Conservation (phyloP, 1,140 invertebrate species). For the Lordiphosa collinella region DNA sequence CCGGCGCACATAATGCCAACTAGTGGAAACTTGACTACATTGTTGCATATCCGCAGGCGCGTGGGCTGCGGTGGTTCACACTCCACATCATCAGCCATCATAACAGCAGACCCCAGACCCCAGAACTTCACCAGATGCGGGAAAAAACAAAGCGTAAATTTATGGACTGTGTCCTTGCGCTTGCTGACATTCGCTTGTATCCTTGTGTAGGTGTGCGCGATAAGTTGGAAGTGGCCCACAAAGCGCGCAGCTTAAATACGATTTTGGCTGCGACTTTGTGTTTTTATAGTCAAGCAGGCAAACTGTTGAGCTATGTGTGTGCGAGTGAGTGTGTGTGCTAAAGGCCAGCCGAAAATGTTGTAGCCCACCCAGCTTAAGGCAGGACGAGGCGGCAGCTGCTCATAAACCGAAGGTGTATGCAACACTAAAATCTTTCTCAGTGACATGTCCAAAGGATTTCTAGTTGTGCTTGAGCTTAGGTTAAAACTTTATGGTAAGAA, state of each 20-base stretch:
- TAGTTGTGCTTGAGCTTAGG: not conserved
- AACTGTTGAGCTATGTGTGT: constrained; percentile 57
- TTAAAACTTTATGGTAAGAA: constrained; percentile 2
- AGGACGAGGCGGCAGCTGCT: constrained; percentile 21
- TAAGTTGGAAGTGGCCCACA: constrained; percentile 31
- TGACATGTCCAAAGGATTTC: not conserved
- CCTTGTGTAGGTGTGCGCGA: constrained; percentile 8
- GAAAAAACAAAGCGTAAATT: constrained; percentile 55
- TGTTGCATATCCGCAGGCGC: constrained; percentile 70
- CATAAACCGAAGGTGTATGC: constrained; percentile 23
- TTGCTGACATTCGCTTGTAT: constrained; percentile 47
- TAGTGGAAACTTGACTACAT: constrained; percentile 62
- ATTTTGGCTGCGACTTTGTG: constrained; percentile 65
- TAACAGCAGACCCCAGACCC: constrained; percentile 9
- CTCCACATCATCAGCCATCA: constrained; percentile 27
- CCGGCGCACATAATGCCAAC: constrained; percentile 64
- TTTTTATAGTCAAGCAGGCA: constrained; percentile 46
- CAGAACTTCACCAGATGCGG: constrained; percentile 22
- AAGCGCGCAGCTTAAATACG: constrained; percentile 55
- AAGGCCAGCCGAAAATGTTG: constrained; percentile 31
- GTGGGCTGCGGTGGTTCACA: constrained; percentile 31
- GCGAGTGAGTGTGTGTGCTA: constrained; percentile 7
- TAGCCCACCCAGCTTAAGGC: constrained; percentile 24
- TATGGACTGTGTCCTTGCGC: constrained; percentile 58
- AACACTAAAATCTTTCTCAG: not conserved